Base-by-base conservation (phyloP, 2,888 invertebrate genomes). In the Amphimallon solstitiale region DNA sequence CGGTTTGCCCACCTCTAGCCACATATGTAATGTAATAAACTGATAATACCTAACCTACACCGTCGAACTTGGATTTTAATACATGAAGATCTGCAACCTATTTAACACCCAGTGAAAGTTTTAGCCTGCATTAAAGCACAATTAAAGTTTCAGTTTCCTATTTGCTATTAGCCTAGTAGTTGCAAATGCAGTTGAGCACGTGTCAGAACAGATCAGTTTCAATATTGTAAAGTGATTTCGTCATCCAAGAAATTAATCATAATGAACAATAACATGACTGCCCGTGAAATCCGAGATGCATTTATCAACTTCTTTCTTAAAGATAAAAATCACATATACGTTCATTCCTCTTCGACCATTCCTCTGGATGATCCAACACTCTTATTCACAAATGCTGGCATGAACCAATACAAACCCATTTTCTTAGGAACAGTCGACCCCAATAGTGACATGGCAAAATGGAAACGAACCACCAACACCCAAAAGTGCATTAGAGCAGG, bases 341-440 rank as follows among this genome's bases (percentile, higher is more conserved):
- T 97, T 19, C 98, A 98, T 82, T 99, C 98, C 0, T 98, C 97
- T 46, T 95, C 97, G 40, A 97, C 97, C 15, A 95, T 99, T 78
- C 99, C 99, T 0, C 86, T 94, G 71, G 98, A 99, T 85, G 99
- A 99, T 84, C 98, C 98, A 19, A 98, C 98, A 0, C 85, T 99
- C 65, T 86, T 99, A 0, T 99, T 99, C 84, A 87, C 98, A 54
- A 99, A 99, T 88, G 98, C 99, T 70, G 99, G 83, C 4, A 99
- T 99, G 99, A 98, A 98, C 82, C 98, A 98, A 88, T 99, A 94
- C 81, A 99, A 99, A 82, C 98, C 98, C 0, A 95, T 99, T 73
- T 99, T 99, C 83, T 86, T 98, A 77, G 99, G 98, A 37, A 92
- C 93, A 1, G 96, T 92, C 0, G 98, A 98, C 83, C 98, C 98